Percentiles rank a stretch among this genome's conserved stretches.
phyloP scores from a whole-genome alignment of 2,888 invertebrate genomes.

The Cistogaster globosa region DNA sequence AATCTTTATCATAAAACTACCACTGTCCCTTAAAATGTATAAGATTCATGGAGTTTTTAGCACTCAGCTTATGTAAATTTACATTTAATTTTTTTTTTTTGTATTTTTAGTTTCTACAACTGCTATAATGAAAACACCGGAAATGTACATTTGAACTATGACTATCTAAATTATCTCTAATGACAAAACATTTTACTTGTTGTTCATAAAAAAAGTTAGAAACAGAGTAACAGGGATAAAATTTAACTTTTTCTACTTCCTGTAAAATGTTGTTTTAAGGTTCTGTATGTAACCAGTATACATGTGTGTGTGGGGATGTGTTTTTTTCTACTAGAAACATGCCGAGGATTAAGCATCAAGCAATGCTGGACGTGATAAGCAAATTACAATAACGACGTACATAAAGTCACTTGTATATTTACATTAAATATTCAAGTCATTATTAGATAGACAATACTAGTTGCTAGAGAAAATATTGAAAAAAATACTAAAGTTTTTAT shows the following conservation, averaged over 20 bases:
- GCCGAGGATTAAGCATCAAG: slow-evolving; percentile 24
- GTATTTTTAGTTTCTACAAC: slow-evolving; percentile 19
- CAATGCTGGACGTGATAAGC: background rate
- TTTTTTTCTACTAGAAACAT: background rate
- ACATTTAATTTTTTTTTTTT: background rate
- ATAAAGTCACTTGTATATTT: slow-evolving; percentile 20
- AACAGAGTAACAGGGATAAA: slow-evolving; percentile 3
- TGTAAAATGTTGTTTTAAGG: background rate
- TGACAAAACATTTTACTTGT: slow-evolving; percentile 71
- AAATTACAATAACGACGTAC: background rate
- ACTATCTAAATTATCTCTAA: slow-evolving; percentile 80
- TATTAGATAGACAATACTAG: slow-evolving; percentile 51
- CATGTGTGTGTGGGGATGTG: background rate
- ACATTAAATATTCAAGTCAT: slow-evolving; percentile 58
- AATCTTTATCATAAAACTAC: too few relatives aligned
- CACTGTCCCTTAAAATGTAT: too few relatives aligned
- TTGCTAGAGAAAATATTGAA: slow-evolving; percentile 31
- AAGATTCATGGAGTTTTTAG: background rate
- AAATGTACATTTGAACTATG: slow-evolving; percentile 79
- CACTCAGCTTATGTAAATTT: background rate
- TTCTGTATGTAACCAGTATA: background rate
- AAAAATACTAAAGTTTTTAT: slow-evolving; percentile 13
- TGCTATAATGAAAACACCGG: slow-evolving; percentile 72
- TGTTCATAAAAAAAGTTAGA: slow-evolving; percentile 23
- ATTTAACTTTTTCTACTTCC: slow-evolving; percentile 9